phyloP scores from a whole-genome alignment of 2,888 invertebrate genomes.

The Temnothorax unifasciatus region DNA sequence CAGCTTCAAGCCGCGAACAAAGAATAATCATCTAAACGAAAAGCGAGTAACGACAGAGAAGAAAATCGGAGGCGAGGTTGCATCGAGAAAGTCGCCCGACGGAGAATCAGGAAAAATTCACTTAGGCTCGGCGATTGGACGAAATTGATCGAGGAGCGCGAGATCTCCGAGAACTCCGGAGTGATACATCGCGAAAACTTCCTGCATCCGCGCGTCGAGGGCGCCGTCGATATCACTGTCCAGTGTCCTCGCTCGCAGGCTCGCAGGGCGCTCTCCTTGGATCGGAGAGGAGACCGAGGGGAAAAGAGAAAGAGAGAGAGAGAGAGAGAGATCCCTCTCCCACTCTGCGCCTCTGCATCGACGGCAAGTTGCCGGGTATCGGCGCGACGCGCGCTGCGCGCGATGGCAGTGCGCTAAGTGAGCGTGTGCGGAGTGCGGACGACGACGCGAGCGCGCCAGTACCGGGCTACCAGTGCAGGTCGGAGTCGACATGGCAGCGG shows the following conservation, averaged over 20 bases:
- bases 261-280: constrained; percentile 14
- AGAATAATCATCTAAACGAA: background rate
- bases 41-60: background rate
- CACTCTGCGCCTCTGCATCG: background rate
- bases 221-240: background rate
- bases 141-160: background rate
- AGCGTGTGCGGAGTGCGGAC: constrained; percentile 44
- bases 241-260: background rate
- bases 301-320: background rate
- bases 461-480: constrained; percentile 5
- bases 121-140: background rate
- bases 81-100: background rate
- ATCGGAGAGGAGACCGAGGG: background rate
- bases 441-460: constrained; percentile 47
- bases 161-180: background rate
- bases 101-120: background rate
- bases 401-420: constrained; percentile 62
- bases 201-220: background rate
- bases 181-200: background rate
- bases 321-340: constrained; percentile 16
- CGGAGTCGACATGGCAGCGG: constrained; percentile 82
- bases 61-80: background rate
- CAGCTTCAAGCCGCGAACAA: background rate
- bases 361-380: constrained; percentile 23
- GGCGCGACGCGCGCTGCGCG: constrained; percentile 41